Conservation (phyloP, 2,888 invertebrate genomes). For the Hirtodrosophila histrioides region DNA sequence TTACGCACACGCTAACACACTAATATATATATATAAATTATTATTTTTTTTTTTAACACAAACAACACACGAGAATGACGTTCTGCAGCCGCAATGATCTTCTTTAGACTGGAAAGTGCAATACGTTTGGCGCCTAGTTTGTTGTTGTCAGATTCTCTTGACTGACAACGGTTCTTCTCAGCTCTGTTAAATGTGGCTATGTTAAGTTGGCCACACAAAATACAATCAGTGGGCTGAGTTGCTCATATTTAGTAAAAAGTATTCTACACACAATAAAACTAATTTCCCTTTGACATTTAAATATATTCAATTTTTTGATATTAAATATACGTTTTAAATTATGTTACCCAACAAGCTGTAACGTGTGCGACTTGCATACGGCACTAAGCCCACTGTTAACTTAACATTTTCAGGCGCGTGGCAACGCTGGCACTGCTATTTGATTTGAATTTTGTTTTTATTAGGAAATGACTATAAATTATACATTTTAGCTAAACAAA, state of each 20-base stretch:
- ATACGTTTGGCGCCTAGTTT: slow-evolving; percentile 26
- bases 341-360: not conserved
- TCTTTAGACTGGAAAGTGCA: slow-evolving; percentile 53
- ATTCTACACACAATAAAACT: too few relatives aligned
- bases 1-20: slow-evolving; percentile 7
- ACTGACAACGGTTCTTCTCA: slow-evolving; percentile 69
- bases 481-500: too few relatives aligned
- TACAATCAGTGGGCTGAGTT: not conserved
- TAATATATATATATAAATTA: slow-evolving; percentile 5
- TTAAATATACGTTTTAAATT: too few relatives aligned
- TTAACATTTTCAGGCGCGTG: not conserved
- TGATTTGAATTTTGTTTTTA: slow-evolving; percentile 13
- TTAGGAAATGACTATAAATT: slow-evolving; percentile 1
- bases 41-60: slow-evolving; percentile 15
- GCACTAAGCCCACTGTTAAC: not conserved
- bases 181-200: slow-evolving; percentile 7
- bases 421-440: not conserved
- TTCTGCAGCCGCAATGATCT: slow-evolving; percentile 50
- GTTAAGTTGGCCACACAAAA: slow-evolving; percentile 21
- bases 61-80: slow-evolving; percentile 16
- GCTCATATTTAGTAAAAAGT: not conserved
- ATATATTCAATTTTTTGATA: too few relatives aligned
- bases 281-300: too few relatives aligned
- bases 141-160: slow-evolving; percentile 36
- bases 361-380: not conserved